These are phyloP conservation scores for Holcopasites calliopsidis DNA, from an alignment of 1,140 invertebrate species.

Conservation along the genomic window DNA sequence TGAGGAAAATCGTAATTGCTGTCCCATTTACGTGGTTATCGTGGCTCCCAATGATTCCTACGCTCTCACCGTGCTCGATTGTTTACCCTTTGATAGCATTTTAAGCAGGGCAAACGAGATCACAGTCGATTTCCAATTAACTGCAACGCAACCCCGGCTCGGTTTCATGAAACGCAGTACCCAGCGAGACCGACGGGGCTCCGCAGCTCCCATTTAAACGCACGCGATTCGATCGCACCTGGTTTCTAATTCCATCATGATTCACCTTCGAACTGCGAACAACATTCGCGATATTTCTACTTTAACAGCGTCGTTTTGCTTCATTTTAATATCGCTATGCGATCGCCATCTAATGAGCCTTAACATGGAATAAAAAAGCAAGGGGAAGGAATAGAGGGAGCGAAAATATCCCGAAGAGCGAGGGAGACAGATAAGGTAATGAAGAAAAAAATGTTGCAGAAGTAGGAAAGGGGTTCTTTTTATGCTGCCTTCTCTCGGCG, in stretches of 20 bases:
- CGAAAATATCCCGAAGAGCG: slow-evolving; percentile 1
- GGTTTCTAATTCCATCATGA: too few species aligned
- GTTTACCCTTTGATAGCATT: slow-evolving; percentile 6
- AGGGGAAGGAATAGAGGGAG: slow-evolving; percentile 1
- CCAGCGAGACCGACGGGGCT: background rate
- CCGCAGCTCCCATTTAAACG: background rate
- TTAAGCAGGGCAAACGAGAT: slow-evolving; percentile 22
- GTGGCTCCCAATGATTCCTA: background rate
- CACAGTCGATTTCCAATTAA: slow-evolving; percentile 28
- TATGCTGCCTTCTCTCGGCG: slow-evolving; percentile 55
- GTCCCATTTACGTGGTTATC: background rate
- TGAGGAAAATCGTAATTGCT: background rate
- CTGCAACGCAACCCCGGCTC: slow-evolving; percentile 1
- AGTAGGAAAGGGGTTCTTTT: slow-evolving; percentile 57
- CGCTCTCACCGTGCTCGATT: background rate
- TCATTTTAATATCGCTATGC: background rate
- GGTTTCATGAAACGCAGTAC: slow-evolving; percentile 1
- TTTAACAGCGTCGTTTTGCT: too few species aligned
- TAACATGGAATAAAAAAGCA: too few species aligned
- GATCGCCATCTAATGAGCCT: too few species aligned
- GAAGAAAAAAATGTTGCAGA: slow-evolving; percentile 56
- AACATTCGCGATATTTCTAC: too few species aligned
- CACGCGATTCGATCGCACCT: too few species aligned
- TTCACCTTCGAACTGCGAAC: too few species aligned
- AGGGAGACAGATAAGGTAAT: slow-evolving; percentile 49